A percentile compares a stretch with the other conserved stretches of the same genome.
These are phyloP conservation scores for Miniopterus natalensis DNA, from an alignment of 2,113 vertebrate genomes.

Conservation along the genomic window DNA sequence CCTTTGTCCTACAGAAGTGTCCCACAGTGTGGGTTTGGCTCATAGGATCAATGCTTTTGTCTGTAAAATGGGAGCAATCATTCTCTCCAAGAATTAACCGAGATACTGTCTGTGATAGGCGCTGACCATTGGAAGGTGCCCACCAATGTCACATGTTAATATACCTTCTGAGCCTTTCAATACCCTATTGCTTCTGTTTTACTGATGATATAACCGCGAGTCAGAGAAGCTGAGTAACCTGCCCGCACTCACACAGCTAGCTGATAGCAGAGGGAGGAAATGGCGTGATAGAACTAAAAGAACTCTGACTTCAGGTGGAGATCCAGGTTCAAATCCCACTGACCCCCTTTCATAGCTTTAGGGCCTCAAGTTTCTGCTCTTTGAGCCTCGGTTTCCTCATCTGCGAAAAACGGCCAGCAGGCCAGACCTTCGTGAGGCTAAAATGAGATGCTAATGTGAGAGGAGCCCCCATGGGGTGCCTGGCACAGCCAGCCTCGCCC, in stretches of 20 bases:
- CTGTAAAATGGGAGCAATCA: not conserved
- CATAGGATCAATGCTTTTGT: not conserved
- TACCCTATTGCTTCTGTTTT: not conserved
- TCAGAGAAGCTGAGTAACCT: not conserved
- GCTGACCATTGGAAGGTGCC: not conserved
- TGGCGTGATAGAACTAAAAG: not conserved
- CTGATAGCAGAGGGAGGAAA: not conserved
- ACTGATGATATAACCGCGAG: not conserved
- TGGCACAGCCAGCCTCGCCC: not conserved
- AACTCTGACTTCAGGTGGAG: not conserved
- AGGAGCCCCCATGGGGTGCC: fast-evolving
- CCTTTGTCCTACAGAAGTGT: not conserved
- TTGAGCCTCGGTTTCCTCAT: not conserved
- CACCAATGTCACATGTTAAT: not conserved
- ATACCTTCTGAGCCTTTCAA: not conserved
- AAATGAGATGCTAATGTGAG: fast-evolving
- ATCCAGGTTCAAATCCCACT: not conserved
- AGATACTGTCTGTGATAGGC: not conserved
- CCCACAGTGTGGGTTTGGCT: not conserved
- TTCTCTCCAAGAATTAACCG: not conserved
- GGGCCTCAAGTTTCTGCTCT: not conserved
- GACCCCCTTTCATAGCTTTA: not conserved
- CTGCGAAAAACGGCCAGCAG: not conserved
- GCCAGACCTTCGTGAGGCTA: not conserved
- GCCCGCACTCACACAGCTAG: not conserved